Evolutionary conservation across 2,888 invertebrate species (phyloP).

Genomic region (Colletes collaris): DNA sequence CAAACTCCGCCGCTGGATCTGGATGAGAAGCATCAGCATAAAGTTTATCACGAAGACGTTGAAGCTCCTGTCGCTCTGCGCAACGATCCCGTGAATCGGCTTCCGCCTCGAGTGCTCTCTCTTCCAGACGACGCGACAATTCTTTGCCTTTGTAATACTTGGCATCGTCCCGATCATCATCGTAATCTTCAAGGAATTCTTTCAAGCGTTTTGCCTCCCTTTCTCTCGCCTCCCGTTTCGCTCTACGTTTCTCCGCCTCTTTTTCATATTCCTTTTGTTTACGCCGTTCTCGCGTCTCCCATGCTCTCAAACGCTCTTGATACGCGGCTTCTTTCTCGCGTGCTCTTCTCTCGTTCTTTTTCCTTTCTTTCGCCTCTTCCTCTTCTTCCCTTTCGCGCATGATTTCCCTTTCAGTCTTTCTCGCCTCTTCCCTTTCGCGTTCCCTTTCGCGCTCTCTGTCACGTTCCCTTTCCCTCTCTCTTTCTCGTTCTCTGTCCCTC

Average conservation of each 20-base stretch:
- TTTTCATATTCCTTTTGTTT: constrained; percentile 95
- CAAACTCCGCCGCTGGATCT: constrained; percentile 87
- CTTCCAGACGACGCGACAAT: constrained; percentile 94
- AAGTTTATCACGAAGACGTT: constrained; percentile 89
- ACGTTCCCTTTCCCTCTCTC: constrained; percentile 86
- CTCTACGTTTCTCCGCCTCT: constrained; percentile 92
- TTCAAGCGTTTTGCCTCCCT: constrained; percentile 96
- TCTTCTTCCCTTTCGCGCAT: constrained; percentile 93
- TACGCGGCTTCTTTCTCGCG: constrained; percentile 98
- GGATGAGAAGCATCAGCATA: constrained; percentile 87
- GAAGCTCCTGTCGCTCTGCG: constrained; percentile 86
- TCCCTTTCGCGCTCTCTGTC: constrained; percentile 84
- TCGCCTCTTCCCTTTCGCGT: constrained; percentile 84
- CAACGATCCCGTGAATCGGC: constrained; percentile 94
- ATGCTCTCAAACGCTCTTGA: constrained; percentile 91
- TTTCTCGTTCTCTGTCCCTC: constrained; percentile 87
- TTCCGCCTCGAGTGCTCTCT: constrained; percentile 97
- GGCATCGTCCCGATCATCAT: constrained; percentile 98
- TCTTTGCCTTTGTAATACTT: constrained; percentile 98
- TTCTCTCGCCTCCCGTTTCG: constrained; percentile 93
- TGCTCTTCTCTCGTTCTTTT: constrained; percentile 94
- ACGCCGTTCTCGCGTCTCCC: constrained; percentile 95
- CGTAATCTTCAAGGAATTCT: constrained; percentile 99
- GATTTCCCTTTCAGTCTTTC: constrained; percentile 86
- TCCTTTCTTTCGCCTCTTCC: constrained; percentile 95